Conservation (phyloP, 2,113 vertebrate species). For the Gasterosteus aculeatus region DNA sequence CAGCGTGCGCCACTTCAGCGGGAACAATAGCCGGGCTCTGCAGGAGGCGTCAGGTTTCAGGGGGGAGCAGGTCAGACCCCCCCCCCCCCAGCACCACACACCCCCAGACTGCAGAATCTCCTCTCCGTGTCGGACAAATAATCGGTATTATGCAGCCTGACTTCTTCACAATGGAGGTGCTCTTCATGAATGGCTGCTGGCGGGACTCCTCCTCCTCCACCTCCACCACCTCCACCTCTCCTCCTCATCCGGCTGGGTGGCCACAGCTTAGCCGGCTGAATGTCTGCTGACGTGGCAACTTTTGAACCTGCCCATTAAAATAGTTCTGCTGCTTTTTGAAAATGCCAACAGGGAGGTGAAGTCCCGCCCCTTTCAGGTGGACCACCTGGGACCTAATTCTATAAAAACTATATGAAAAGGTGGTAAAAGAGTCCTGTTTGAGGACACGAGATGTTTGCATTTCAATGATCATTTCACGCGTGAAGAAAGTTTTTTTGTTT, state of each 20-base stretch:
- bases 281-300: constrained; percentile 54
- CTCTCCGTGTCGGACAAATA: constrained; percentile 78
- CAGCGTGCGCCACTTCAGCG: constrained; percentile 76
- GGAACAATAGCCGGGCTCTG: constrained; percentile 77
- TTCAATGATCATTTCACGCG: too few relatives aligned
- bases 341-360: background rate
- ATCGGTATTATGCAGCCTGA: constrained; percentile 75
- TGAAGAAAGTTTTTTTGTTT: too few relatives aligned
- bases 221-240: constrained; percentile 26
- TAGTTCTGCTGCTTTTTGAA: background rate
- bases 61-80: constrained; percentile 75
- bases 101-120: constrained; percentile 73
- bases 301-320: constrained; percentile 40
- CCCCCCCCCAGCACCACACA: constrained; percentile 40
- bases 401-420: background rate
- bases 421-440: background rate
- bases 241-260: constrained; percentile 65
- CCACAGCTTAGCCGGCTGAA: constrained; percentile 41
- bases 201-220: constrained; percentile 52
- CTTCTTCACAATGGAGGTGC: constrained; percentile 73
- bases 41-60: constrained; percentile 79
- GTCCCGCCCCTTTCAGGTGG: background rate
- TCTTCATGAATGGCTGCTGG: constrained; percentile 68
- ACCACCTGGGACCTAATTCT: background rate
- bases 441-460: background rate